phyloP scores from a whole-genome alignment of 2,797 vertebrate genomes.

The Pogoniulus pusillus region DNA sequence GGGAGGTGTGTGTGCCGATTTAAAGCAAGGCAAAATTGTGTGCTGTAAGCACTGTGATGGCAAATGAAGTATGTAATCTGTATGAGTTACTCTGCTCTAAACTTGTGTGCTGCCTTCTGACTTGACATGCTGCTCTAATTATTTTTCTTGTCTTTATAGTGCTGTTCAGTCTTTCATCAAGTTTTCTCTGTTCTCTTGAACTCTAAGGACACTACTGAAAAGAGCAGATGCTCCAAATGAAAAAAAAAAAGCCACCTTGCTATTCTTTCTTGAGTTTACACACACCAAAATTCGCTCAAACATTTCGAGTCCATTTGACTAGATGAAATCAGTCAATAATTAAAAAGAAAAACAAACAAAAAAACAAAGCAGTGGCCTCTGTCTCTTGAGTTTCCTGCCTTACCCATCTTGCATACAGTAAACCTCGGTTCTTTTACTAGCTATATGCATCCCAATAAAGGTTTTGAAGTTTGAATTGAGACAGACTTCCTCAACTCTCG shows the following conservation, averaged over 20 bases:
- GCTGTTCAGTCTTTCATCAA: neutral
- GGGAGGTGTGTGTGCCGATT: conserved; percentile 22
- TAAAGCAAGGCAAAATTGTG: neutral
- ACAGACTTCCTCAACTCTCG: conserved; percentile 35
- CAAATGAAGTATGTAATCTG: neutral
- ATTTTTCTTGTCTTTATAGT: neutral
- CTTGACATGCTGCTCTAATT: neutral
- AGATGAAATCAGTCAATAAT: neutral
- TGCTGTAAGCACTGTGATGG: neutral
- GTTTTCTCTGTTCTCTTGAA: neutral
- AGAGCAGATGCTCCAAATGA: neutral
- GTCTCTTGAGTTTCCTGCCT: neutral
- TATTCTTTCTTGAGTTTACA: neutral
- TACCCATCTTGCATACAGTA: neutral
- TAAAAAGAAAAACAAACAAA: neutral
- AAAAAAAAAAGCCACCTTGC: neutral
- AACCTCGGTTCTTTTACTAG: neutral
- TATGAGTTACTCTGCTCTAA: neutral
- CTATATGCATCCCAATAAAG: conserved; percentile 16
- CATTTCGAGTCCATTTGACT: neutral
- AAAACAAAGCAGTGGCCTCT: neutral
- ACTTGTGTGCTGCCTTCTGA: neutral
- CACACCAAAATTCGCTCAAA: neutral
- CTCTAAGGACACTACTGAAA: neutral
- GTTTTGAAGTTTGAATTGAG: conserved; percentile 46